These are phyloP conservation scores for Melieria picta DNA, from an alignment of 2,888 invertebrate genomes.

Conservation along the genomic window DNA sequence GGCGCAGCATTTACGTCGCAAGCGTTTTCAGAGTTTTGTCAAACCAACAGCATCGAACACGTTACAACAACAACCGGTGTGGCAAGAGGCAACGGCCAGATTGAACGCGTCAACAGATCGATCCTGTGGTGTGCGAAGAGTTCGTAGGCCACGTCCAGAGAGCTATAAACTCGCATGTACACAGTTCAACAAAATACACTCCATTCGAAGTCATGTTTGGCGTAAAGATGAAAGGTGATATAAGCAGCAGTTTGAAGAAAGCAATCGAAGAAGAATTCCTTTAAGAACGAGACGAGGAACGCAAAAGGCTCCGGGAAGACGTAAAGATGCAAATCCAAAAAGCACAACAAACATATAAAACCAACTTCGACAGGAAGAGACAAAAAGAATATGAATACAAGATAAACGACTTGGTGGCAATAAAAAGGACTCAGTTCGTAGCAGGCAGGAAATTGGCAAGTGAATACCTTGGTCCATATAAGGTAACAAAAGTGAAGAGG, in stretches of 20 bases:
- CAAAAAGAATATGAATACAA: constrained; percentile 23
- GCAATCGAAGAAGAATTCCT: too few relatives aligned
- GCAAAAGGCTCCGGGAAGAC: constrained; percentile 24
- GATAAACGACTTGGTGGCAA: constrained; percentile 32
- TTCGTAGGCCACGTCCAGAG: too few relatives aligned
- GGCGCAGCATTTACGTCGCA: constrained; percentile 20
- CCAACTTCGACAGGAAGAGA: constrained; percentile 33
- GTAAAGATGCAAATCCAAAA: constrained; percentile 31
- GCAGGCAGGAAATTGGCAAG: constrained; percentile 36
- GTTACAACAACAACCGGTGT: constrained; percentile 26
- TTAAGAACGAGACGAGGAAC: background rate
- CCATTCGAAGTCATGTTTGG: too few relatives aligned
- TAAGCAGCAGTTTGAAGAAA: too few relatives aligned
- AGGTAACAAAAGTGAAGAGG: constrained; percentile 32
- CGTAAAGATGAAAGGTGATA: too few relatives aligned
- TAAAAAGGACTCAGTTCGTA: constrained; percentile 37
- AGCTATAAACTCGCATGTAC: too few relatives aligned
- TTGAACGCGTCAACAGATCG: constrained; percentile 11
- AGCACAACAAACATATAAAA: constrained; percentile 30
- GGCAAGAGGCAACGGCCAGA: constrained; percentile 26
- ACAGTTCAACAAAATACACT: too few relatives aligned
- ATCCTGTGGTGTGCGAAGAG: background rate
- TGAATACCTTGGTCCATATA: constrained; percentile 37
- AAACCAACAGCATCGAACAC: constrained; percentile 24
- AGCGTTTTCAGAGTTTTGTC: constrained; percentile 17